Evolutionary conservation across 1,140 invertebrate genomes (phyloP), one percentile per base, ranked within the genome.

Genomic region (Drosophila arawakana): DNA sequence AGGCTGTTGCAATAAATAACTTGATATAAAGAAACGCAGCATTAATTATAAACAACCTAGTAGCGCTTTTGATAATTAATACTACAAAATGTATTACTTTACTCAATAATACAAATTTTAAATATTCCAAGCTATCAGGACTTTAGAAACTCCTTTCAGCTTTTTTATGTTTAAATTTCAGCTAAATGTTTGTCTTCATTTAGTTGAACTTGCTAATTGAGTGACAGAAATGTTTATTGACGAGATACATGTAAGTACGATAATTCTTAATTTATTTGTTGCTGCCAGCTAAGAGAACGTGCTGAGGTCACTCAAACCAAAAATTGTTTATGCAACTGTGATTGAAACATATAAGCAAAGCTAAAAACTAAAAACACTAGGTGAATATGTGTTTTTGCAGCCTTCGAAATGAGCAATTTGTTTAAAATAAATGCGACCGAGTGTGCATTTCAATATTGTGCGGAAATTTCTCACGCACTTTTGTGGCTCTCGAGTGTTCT

Each of bases 381-480:
- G 41, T 30, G 34, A 35, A 13, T 44, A 44, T 55, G 18, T 47
- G 25, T 34, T 18, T 60, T 63, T 52, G 59, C 37, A 63, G 60
- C 68, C 69, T 81, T 63, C 73, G 74, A 77, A 77, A 77, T 44
- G 67, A 73, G 50, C 80, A 83, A 66, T 83, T 81, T 44, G 18
- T 52, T 21, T 30, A 58, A 30, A 78, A 89, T 78, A 68, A 63
- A 54, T 39, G 58, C 25, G 54, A 71, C 46, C 37, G 54, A 57
- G 62, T 72, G 76, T 74, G 73, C 73, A 70, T 70, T 65, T 80
- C 78, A 83, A 88, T 83, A 60, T 59, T 77, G 57, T 71, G 84
- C 83, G 84, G 83, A 88, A 88, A 89, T 83, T 88, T 82, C 83
- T 50, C 83, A 85, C 78, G 75, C 76, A 83, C 83, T 77, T 81